Evolutionary conservation across 2,888 invertebrate genomes (phyloP).

Genomic region (Glyphotaelius pellucidus): DNA sequence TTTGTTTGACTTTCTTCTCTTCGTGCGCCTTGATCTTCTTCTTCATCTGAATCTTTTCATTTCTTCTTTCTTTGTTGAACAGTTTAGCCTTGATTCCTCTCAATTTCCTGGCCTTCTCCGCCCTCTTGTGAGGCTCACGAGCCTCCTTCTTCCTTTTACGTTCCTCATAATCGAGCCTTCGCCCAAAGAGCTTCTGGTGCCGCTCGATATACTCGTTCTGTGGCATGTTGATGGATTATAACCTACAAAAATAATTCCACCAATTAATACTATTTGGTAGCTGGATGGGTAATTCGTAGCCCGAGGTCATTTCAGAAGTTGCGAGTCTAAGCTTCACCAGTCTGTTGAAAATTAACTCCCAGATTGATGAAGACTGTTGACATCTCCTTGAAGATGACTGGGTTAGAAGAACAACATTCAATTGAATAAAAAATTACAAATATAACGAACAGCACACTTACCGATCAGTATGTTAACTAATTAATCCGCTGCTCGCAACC

Average conservation of each 20-base stretch:
- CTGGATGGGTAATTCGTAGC: conserved; percentile 29
- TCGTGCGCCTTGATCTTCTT: conserved; percentile 99
- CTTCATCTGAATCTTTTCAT: conserved; percentile 99
- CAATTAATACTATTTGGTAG: background rate
- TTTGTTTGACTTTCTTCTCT: conserved; percentile 92
- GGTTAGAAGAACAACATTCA: background rate
- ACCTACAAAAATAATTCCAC: conserved; percentile 24
- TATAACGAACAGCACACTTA: conserved; percentile 55
- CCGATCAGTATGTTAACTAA: conserved; percentile 28
- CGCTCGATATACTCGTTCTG: conserved; percentile 99
- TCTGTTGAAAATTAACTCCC: conserved; percentile 35
- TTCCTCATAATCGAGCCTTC: conserved; percentile 98
- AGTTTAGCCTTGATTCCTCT: conserved; percentile 98
- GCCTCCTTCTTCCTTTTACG: conserved; percentile 96
- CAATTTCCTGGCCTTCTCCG: conserved; percentile 93
- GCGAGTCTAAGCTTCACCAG: conserved; percentile 33
- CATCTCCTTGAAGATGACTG: conserved; percentile 45
- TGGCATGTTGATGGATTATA: conserved; percentile 85
- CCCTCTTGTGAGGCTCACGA: conserved; percentile 93
- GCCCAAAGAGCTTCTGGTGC: conserved; percentile 96
- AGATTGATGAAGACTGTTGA: conserved; percentile 39
- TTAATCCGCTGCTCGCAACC: conserved; percentile 31
- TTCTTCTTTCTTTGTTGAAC: conserved; percentile 96
- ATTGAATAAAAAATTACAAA: background rate
- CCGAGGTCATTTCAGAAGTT: conserved; percentile 61